Evolutionary conservation across 2,888 invertebrate species (phyloP).

Genomic region (Octonoba sinensis): DNA sequence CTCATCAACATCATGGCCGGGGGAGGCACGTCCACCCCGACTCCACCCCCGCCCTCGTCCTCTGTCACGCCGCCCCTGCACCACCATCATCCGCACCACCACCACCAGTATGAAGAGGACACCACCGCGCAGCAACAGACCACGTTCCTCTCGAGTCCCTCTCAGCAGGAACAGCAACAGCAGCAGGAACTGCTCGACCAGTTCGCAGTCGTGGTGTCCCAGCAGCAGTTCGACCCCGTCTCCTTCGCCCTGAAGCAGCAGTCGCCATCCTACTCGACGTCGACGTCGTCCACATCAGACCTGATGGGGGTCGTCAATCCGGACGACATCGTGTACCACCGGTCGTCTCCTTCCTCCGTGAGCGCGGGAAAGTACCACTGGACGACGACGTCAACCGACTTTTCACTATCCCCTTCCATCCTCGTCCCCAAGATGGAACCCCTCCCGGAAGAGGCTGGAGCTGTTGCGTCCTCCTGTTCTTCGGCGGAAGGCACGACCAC

Average conservation of each 20-base stretch:
- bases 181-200: constrained; percentile 57
- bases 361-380: constrained; percentile 35
- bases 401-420: constrained; percentile 38
- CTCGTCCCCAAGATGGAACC: constrained; percentile 66
- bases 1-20: constrained; percentile 68
- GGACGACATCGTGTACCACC: constrained; percentile 48
- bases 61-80: constrained; percentile 12
- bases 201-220: constrained; percentile 45
- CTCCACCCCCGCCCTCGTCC: constrained; percentile 19
- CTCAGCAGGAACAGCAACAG: constrained; percentile 42
- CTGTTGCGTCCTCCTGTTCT: constrained; percentile 32
- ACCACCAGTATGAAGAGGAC: background rate
- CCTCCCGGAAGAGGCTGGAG: constrained; percentile 24
- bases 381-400: constrained; percentile 23
- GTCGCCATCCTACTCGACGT: constrained; percentile 33
- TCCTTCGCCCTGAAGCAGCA: constrained; percentile 43
- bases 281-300: constrained; percentile 25
- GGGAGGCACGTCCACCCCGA: constrained; percentile 26
- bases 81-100: constrained; percentile 28
- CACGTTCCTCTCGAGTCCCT: background rate
- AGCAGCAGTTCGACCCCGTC: constrained; percentile 57
- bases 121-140: constrained; percentile 11
- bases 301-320: constrained; percentile 35
- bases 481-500: constrained; percentile 64
- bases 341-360: constrained; percentile 35